Evolutionary conservation across 2,888 invertebrate species (phyloP), one percentile per base, ranked within the genome.

Genomic region (Sepiola atlantica): DNA sequence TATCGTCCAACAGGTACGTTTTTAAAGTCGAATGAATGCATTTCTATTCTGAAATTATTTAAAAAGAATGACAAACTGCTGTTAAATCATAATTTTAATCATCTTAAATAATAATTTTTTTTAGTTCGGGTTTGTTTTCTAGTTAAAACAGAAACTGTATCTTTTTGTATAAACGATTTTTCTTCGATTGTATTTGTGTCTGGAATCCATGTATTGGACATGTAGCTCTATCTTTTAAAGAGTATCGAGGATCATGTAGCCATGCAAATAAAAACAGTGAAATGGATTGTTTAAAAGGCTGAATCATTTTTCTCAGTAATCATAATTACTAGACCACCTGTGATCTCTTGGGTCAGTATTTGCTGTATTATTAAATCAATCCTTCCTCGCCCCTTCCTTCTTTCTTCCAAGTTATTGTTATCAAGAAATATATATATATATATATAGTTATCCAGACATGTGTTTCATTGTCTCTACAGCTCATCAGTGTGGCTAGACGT

Each of bases 1-100:
- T 77, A n/a, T 77, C 77, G 77, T 77, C 77, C 77, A 77, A 77
- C 77, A 77, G 32, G 77, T 77, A 45, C 77, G n/a, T 14, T 77
- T 77, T 77, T 77, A n/a, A n/a, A 77, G 77, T 77, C n/a, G n/a
- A 14, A 77, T 61, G 32, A n/a, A 77, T 32, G 32, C 77, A n/a
- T 77, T 77, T 77, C 28, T 77, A 77, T 77, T 77, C 77, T 77
- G 77, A 77, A 77, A 77, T n/a, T 77, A 77, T 77, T 77, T 77
- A 6, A 32, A 77, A 77, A 57, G 24, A 16, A 16, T 20, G 0
- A 57, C 28, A 77, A 32, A n/a, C 14, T 32, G n/a, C 77, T 77
- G n/a, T 77, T 32, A n/a, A 77, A n/a, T 77, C 77, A n/a, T 77
- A 77, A n/a, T 77, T 77, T 77, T 77, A 77, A 77, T 45, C n/a